These are phyloP conservation scores for Rattus norvegicus DNA, from an alignment of 2,113 vertebrate genomes.

Conservation along the genomic window DNA sequence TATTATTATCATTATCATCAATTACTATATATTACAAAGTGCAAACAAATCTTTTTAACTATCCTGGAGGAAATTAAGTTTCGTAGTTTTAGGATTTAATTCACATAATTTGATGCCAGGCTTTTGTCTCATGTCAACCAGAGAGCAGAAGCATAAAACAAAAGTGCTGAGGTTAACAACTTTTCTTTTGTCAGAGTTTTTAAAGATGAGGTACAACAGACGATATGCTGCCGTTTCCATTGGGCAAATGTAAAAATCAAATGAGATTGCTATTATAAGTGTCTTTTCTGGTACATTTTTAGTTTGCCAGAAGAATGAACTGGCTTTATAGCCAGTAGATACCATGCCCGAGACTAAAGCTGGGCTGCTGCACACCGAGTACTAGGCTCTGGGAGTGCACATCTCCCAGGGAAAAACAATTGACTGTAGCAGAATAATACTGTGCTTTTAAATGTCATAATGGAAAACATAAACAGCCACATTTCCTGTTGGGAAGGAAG, in stretches of 20 bases:
- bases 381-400: background rate
- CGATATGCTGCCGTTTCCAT: background rate
- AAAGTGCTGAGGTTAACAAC: background rate
- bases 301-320: constrained; percentile 2
- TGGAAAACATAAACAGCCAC: background rate
- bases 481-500: background rate
- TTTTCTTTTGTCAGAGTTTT: background rate
- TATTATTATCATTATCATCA: background rate
- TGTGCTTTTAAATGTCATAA: background rate
- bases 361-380: background rate
- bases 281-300: background rate
- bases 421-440: background rate
- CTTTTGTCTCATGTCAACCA: background rate
- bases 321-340: background rate
- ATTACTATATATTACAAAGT: background rate
- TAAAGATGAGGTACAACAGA: background rate
- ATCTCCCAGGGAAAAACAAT: background rate
- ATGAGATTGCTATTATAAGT: background rate
- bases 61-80: background rate
- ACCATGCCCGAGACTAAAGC: background rate
- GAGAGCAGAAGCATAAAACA: background rate
- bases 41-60: background rate
- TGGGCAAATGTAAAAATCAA: background rate
- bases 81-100: constrained; percentile 6
- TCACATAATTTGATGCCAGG: background rate